Base-by-base conservation (phyloP, 2,888 invertebrate species). In the Phortica okadai region DNA sequence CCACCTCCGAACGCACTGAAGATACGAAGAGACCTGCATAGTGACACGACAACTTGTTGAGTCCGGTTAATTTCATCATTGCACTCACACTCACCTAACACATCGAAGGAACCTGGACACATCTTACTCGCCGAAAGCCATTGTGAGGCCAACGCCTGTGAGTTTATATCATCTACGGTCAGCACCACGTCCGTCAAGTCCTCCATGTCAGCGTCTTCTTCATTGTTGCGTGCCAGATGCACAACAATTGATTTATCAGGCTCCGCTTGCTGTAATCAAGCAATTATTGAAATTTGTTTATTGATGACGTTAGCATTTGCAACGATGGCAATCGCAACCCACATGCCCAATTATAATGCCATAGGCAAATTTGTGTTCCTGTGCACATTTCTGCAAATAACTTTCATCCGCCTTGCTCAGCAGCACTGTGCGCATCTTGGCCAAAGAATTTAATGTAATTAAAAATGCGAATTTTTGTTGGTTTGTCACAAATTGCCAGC, bases 61-160 rank as follows among this genome's bases (percentile, higher is more conserved):
- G 10, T 3, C 25, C 7, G 21, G 33, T 33, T 16, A 11, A n/a
- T 11, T 91, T 91, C 8, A 8, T 14, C 1, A 6, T 1, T 33
- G 33, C 33, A 41, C 64, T 11, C 42, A n/a, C 33, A 76, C 84
- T 70, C 80, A 91, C 96, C 98, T 89, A 97, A 93, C 70, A 98
- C 95, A 91, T 94, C 94, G 93, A 97, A 94, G 67, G 97, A 98
- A 62, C 98, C 98, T 50, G 97, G 96, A 79, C 98, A 92, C 97
- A 98, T 97, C 91, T 97, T 94, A 2, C 95, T 95, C 1, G 97
- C 96, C 93, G 96, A 96, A 90, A 95, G 94, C 59, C 97, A 96
- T 92, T 97, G 97, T 88, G 96, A 84, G 3, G 90, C 86, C 74
- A 91, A 75, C 0, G 89, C 84, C 76, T 90, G 89, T 10, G 88